Evolutionary conservation across 2,113 vertebrate species (phyloP).

Genomic region (Vidua macroura): DNA sequence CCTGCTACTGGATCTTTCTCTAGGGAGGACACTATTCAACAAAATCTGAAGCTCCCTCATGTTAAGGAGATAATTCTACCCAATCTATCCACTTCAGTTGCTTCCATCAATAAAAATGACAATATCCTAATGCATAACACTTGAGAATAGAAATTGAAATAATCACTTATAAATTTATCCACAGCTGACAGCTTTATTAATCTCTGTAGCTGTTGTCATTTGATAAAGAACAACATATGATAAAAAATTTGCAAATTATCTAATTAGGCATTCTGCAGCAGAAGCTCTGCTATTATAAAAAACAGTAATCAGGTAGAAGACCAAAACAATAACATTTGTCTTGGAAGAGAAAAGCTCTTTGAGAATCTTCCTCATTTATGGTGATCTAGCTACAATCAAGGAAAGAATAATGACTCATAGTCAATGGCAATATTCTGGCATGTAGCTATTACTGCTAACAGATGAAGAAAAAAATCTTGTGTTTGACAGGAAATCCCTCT

Average conservation of each 20-base stretch:
- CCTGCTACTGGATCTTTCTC: background rate
- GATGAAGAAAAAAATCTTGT: background rate
- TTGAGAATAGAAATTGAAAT: conserved; percentile 63
- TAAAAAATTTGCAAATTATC: conserved; percentile 63
- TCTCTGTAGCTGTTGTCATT: conserved; percentile 62
- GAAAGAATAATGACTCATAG: background rate
- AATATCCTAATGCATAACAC: conserved; percentile 46
- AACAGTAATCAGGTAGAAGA: conserved; percentile 63
- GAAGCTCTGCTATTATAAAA: conserved; percentile 27
- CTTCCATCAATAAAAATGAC: conserved; percentile 1
- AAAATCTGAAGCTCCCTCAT: conserved; percentile 1
- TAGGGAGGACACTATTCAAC: background rate
- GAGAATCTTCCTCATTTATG: conserved; percentile 4
- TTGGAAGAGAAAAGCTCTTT: conserved; percentile 5
- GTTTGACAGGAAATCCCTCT: background rate
- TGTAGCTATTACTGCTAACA: background rate
- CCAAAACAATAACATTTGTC: conserved; percentile 29
- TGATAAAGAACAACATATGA: conserved; percentile 69
- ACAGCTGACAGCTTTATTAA: conserved; percentile 71
- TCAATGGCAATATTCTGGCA: background rate
- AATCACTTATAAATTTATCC: conserved; percentile 63
- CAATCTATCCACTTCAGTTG: background rate
- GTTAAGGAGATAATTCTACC: conserved; percentile 24
- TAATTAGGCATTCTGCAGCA: conserved; percentile 67
- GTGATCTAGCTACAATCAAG: background rate